These are phyloP conservation scores for Ooceraea biroi DNA, from an alignment of 1,140 invertebrate species.

Conservation along the genomic window DNA sequence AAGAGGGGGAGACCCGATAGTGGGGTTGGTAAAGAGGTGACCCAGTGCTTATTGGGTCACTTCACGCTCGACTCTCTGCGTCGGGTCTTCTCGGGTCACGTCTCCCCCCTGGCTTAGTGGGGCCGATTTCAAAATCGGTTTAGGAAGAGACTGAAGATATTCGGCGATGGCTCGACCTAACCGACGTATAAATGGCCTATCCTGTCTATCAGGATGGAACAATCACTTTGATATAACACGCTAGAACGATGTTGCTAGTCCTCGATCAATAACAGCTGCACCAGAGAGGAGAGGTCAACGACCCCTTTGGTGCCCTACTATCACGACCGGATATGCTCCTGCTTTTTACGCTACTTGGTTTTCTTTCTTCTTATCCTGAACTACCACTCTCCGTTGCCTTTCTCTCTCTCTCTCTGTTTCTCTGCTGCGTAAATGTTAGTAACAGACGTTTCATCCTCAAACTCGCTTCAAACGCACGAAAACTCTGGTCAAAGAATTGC, in stretches of 20 bases:
- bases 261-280: conserved; percentile 86
- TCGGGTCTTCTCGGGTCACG: conserved; percentile 35
- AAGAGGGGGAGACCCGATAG: background rate
- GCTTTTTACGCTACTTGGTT: conserved; percentile 43
- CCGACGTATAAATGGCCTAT: conserved; percentile 18
- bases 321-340: conserved; percentile 45
- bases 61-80: conserved; percentile 28
- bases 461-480: background rate
- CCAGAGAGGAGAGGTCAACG: conserved; percentile 79
- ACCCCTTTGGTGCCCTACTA: conserved; percentile 72
- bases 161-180: background rate
- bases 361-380: conserved; percentile 60
- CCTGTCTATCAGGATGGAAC: conserved; percentile 67
- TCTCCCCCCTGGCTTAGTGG: conserved; percentile 36
- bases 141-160: background rate
- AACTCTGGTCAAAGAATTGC: background rate
- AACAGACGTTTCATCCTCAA: background rate
- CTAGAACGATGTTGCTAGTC: conserved; percentile 79
- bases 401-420: background rate
- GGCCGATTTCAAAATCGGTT: background rate
- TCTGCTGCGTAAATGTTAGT: background rate
- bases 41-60: conserved; percentile 69
- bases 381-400: background rate
- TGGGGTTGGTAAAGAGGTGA: conserved; percentile 61
- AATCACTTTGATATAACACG: conserved; percentile 59